Base-by-base conservation (phyloP, 2,113 vertebrate species). In the Alethe castanea region DNA sequence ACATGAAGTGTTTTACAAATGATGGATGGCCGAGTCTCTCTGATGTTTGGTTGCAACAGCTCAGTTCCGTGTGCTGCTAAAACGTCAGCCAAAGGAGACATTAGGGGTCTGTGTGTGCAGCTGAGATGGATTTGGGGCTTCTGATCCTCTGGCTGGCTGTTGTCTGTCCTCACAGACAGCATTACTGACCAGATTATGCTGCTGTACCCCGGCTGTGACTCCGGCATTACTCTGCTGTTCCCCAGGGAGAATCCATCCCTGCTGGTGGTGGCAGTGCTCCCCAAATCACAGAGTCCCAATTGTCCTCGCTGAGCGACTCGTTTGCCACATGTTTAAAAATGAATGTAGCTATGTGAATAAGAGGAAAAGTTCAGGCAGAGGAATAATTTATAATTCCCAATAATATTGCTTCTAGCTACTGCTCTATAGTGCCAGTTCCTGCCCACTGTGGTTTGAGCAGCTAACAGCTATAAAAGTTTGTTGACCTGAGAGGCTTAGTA, bases 401-500 rank as follows among this genome's bases (percentile, higher is more conserved):
- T 96, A 96, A 95, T 93, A 93, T 93, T 97, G 93, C 96, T 97
- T 96, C 92, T 95, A 96, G 96, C 95, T 96, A 93, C 94, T 92
- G 90, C 61, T 86, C 88, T 82, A 40, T 96, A 94, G 90, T 96
- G 97, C 97, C 97, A 97, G 94, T 97, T 94, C 95, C 94, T 95
- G 96, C 93, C 97, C 95, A 40, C 23, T 97, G 97, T 96, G 97
- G 97, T 97, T 98, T 95, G 87, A 96, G 97, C 95, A 97, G 97
- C 97, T 98, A 97, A 97, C 69, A 91, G 97, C 97, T 98, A 97
- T 98, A 98, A 98, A 98, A 97, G 97, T 97, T 97, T 98, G 97
- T 98, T 98, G 97, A 98, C 98, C 97, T 52, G 97, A 97, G 97
- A 98, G 97, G 97, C 95, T 98, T 98, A 98, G 96, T 97, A 98